Percentiles rank a stretch among this genome's conserved stretches.
These are phyloP conservation scores for Carollia perspicillata DNA, from an alignment of 2,113 vertebrate genomes.

Conservation along the genomic window DNA sequence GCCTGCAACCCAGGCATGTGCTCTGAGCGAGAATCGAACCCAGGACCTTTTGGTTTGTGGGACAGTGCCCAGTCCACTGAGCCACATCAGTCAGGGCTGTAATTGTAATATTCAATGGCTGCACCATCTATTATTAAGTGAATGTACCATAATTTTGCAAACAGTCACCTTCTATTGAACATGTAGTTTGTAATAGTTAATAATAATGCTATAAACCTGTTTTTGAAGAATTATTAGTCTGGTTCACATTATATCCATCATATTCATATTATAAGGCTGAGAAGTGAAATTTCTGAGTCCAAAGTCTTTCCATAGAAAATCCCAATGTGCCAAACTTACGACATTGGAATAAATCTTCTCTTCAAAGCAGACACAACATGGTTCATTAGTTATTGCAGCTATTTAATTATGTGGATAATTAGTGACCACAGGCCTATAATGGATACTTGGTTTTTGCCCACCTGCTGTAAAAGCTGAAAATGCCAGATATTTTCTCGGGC, in stretches of 20 bases:
- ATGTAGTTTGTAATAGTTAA: background rate
- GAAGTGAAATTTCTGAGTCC: background rate
- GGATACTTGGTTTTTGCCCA: background rate
- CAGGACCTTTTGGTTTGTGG: too few relatives aligned
- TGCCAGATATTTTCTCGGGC: background rate
- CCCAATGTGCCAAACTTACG: background rate
- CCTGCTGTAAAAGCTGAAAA: background rate
- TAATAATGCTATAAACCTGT: background rate
- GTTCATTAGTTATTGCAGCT: background rate
- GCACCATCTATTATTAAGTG: background rate
- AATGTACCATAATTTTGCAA: background rate
- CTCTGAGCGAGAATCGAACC: too few relatives aligned
- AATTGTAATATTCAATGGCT: background rate
- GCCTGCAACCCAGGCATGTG: too few relatives aligned
- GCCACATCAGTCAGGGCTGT: too few relatives aligned
- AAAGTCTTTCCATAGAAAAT: background rate
- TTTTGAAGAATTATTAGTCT: conserved; percentile 23
- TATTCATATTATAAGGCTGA: background rate
- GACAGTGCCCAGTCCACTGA: too few relatives aligned
- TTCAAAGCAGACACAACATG: background rate
- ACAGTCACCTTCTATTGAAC: background rate
- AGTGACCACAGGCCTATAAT: background rate
- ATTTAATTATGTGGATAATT: background rate
- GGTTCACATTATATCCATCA: background rate
- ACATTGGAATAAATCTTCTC: background rate